phyloP scores from a whole-genome alignment of 2,797 vertebrate species.

The Crocodylus rhombifer region DNA sequence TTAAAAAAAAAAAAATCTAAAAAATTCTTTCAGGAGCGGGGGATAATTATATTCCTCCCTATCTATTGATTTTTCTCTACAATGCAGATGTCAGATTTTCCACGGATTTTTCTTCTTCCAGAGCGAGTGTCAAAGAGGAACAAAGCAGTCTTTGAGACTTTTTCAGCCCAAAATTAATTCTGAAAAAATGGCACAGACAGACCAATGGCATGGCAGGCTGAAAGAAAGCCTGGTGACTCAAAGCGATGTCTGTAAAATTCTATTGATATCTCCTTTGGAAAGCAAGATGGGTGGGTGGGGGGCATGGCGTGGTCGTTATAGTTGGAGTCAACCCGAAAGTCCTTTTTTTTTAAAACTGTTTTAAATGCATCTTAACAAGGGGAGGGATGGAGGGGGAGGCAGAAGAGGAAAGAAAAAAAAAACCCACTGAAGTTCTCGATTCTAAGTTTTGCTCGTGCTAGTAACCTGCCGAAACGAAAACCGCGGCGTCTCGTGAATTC shows the following conservation, averaged over 20 bases:
- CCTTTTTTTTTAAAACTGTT: background rate
- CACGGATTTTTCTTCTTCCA: constrained; percentile 67
- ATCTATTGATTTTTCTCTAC: constrained; percentile 80
- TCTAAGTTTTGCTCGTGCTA: background rate
- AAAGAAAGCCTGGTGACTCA: constrained; percentile 66
- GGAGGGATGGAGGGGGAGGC: background rate
- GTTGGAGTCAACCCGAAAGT: constrained; percentile 32
- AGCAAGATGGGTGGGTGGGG: background rate
- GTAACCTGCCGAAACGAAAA: background rate
- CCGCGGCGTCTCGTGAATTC: fast-evolving
- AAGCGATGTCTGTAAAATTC: constrained; percentile 65
- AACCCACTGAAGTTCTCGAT: background rate
- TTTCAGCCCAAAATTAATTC: constrained; percentile 84
- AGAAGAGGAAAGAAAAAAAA: background rate
- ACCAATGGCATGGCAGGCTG: constrained; percentile 64
- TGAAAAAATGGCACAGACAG: constrained; percentile 70
- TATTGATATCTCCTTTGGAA: constrained; percentile 40
- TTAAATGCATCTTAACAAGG: background rate
- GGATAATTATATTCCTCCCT: constrained; percentile 82
- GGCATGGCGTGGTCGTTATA: background rate
- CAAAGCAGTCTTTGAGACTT: constrained; percentile 84
- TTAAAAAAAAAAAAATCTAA: constrained; percentile 70
- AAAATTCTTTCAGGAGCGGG: constrained; percentile 79
- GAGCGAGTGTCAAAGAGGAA: constrained; percentile 81
- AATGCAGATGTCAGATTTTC: constrained; percentile 85